Base-by-base conservation (phyloP, 92 coral and sea anemone species). In the Bergia sp. region DNA sequence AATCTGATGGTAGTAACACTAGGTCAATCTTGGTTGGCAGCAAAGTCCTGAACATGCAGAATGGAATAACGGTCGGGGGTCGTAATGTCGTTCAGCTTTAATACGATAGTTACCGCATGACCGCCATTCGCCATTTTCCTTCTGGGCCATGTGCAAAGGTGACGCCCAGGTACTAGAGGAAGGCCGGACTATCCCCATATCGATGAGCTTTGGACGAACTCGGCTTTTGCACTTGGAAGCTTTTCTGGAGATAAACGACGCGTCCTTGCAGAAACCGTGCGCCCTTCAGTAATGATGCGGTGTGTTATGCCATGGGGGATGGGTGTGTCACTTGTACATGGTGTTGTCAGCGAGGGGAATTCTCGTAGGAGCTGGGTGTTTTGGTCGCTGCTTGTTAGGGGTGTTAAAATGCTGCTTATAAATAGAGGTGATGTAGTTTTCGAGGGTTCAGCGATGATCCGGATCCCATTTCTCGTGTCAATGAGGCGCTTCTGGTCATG, bases 101-200 rank as follows among this genome's bases (percentile, higher is more conserved):
- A 29, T 29, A 29, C 29, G 29, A 29, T 29, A 29, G 29, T 29
- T 29, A 29, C 29, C 29, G 29, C 29, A 29, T 29, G 29, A 29
- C 29, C 29, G 29, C 29, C 29, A 29, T 29, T 29, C 29, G 29
- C 29, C 29, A 29, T 29, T 29, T 29, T 61, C 77, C 58, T 91
- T 91, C 39, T 86, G 43, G 1, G 89, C 92, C 94, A 79, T 80
- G 66, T 88, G 92, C 50, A 91, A 82, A 40, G 94, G 94, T 6
- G 94, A 91, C 18, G 94, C 90, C 92, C 92, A 91, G 1, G 86
- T 89, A 73, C 92, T 91, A 9, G 94, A 80, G 16, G 94, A 89
- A 3, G 92, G 90, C 4, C 88, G 72, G 40, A 86, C 64, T 64
- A 89, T 86, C 9, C 92, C 86, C 92, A 86, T 89, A 61, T 85